A percentile compares a stretch with the other conserved stretches of the same genome.
Evolutionary conservation across 1,140 invertebrate genomes (phyloP).

Genomic region (Anastrepha ludens): DNA sequence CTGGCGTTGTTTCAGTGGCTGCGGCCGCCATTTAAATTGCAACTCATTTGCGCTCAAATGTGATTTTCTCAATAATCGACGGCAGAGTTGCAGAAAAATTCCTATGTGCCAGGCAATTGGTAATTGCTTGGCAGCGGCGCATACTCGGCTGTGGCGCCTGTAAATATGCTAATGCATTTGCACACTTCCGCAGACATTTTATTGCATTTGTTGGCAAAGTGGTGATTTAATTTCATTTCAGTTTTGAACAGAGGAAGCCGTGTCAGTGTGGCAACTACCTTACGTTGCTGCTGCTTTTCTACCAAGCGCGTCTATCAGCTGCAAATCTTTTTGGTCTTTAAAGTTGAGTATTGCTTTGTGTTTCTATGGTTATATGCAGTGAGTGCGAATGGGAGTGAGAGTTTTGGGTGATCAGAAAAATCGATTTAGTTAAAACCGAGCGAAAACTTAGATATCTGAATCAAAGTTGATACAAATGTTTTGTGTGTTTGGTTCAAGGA

Average conservation of each 20-base stretch:
- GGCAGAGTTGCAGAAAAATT: background rate
- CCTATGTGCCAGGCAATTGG: background rate
- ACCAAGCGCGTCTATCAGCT: too few species aligned
- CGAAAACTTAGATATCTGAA: too few species aligned
- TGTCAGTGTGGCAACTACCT: background rate
- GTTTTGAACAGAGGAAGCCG: background rate
- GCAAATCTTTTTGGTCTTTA: too few species aligned
- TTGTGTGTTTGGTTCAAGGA: too few species aligned
- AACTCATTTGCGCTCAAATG: conserved; percentile 45
- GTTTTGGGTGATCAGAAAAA: too few species aligned
- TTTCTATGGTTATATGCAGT: too few species aligned
- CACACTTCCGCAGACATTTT: conserved; percentile 33
- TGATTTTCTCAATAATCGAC: conserved; percentile 37
- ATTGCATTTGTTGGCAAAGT: conserved; percentile 27
- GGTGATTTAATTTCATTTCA: conserved; percentile 33
- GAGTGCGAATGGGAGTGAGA: too few species aligned
- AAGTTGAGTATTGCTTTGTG: too few species aligned
- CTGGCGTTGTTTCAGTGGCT: conserved; percentile 8
- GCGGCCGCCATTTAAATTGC: conserved; percentile 40
- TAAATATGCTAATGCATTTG: conserved; percentile 28
- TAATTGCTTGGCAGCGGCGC: background rate
- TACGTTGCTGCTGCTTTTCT: too few species aligned
- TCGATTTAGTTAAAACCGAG: too few species aligned
- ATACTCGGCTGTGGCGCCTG: conserved; percentile 17
- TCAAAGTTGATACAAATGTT: too few species aligned